Evolutionary conservation across 2,113 vertebrate species (phyloP).

Genomic region (Hemibagrus wyckioides): DNA sequence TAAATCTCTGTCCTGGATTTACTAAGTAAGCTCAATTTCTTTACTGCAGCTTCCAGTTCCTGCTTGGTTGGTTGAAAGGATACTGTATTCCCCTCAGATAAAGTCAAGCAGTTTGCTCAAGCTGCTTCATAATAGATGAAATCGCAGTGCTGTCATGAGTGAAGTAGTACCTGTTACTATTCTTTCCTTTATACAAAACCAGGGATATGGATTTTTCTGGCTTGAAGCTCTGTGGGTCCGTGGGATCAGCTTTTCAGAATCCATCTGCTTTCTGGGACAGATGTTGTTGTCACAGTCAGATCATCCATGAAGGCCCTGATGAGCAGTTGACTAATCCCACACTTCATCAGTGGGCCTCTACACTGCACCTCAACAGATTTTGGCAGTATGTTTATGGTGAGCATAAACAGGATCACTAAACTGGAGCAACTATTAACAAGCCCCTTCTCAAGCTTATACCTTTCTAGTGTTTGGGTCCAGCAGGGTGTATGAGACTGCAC

Average conservation of each 20-base stretch:
- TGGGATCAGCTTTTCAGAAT: constrained; percentile 21
- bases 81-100: background rate
- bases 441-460: background rate
- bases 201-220: constrained; percentile 18
- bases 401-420: background rate
- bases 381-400: constrained; percentile 25
- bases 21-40: background rate
- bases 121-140: background rate
- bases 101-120: background rate
- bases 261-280: constrained; percentile 42
- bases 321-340: background rate
- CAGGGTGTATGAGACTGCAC: background rate
- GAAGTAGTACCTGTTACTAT: background rate
- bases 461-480: background rate
- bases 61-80: background rate
- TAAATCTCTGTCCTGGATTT: background rate
- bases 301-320: constrained; percentile 6
- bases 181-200: background rate
- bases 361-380: constrained; percentile 18
- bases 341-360: constrained; percentile 49
- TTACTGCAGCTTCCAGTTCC: background rate
- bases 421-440: constrained; percentile 1
- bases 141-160: background rate
- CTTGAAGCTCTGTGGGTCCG: constrained; percentile 2
- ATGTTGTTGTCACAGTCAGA: constrained; percentile 12